Evolutionary conservation across 2,113 vertebrate species (phyloP), one percentile per base, ranked within the genome.

Genomic region (Gymnogyps californianus): DNA sequence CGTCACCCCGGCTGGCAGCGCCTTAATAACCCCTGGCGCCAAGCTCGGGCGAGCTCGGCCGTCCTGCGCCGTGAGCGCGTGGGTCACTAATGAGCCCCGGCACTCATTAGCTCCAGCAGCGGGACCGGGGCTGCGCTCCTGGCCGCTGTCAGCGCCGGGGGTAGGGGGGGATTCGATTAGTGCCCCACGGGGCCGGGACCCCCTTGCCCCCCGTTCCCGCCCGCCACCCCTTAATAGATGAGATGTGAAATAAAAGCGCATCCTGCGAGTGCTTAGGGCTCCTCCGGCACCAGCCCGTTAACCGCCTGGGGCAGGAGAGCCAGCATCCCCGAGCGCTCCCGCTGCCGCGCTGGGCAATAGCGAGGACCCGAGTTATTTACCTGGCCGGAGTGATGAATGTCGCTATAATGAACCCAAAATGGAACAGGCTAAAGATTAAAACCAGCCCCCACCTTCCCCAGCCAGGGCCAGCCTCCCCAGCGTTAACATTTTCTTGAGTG

Each of bases 361-460:
- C 10, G 1, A 52, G 62, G 72, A 36, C 52, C 2, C 0, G 11
- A 51, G 66, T 66, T 70, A 66, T 78, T 90, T 59, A 91, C 93
- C 91, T 96, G 94, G 79, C 51, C 7, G 0, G 24, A 28, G 88
- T 89, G 86, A 95, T 93, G 77, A 38, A 91, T 87, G 86, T 76
- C 51, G 4, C 70, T 31, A 5, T 86, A 93, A 92, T 28, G 78
- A 93, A 91, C 93, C 72, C 90, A 34, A 77, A 95, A 90, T 82
- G 93, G 85, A 89, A 81, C 44, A 55, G 76, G 71, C 24, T 49
- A 54, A 80, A 83, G 95, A 96, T 85, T 89, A 70, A 93, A 97
- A 87, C 61, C 87, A 84, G 25, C 62, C 71, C 58, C 57, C 83
- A 9, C 67, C 10, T 36, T 36, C 46, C 47, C 44, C 76, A 29